phyloP scores from a whole-genome alignment of 2,888 invertebrate genomes.

The Onchidella celtica region DNA sequence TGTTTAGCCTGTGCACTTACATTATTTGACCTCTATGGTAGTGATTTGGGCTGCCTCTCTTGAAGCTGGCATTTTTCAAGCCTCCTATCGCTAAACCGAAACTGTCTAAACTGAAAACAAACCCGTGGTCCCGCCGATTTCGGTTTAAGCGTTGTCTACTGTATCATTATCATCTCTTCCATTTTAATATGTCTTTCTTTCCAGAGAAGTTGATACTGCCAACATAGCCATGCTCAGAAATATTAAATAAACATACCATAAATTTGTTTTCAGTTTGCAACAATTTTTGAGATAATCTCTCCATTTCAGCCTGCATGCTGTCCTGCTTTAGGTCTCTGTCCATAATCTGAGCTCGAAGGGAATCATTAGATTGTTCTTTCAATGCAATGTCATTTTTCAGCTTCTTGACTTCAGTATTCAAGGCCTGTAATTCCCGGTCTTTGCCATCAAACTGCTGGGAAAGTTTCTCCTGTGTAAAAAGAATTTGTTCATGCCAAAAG shows the following conservation, averaged over 20 bases:
- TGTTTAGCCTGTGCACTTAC: no score
- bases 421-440: constrained; percentile 5
- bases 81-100: no score
- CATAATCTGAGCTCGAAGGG: constrained; percentile 50
- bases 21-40: no score
- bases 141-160: no score
- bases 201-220: no score
- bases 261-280: constrained; percentile 29
- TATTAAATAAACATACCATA: constrained; percentile 13
- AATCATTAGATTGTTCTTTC: constrained; percentile 47
- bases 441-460: constrained; percentile 18
- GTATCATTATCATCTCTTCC: no score
- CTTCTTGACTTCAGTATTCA: constrained; percentile 17
- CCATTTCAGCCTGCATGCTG: constrained; percentile 53
- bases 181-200: no score
- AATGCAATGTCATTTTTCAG: constrained; percentile 27
- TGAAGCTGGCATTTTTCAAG: no score
- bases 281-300: constrained; percentile 44
- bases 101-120: no score
- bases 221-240: no score
- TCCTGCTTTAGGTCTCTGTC: constrained; percentile 56
- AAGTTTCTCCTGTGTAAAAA: constrained; percentile 26
- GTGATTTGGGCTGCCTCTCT: no score
- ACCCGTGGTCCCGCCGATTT: no score
- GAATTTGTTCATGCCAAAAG: not conserved